These are phyloP conservation scores for Musca vetustissima DNA, from an alignment of 1,140 invertebrate species.

Conservation along the genomic window DNA sequence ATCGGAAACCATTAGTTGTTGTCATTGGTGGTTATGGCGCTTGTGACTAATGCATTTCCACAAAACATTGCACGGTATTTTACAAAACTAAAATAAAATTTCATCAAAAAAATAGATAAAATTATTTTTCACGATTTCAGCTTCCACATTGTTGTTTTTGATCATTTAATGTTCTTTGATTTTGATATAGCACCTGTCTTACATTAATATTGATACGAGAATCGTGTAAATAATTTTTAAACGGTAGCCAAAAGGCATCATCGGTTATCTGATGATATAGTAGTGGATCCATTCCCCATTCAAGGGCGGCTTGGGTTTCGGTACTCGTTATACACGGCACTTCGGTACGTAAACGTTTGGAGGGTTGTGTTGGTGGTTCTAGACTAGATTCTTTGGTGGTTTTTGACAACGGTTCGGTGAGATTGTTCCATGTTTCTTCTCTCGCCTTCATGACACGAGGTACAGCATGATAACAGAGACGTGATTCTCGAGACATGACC, in stretches of 20 bases:
- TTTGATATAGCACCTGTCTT: slow-evolving; percentile 62
- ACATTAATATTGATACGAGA: slow-evolving; percentile 78
- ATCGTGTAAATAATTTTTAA: slow-evolving; percentile 61
- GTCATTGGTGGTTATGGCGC: no score
- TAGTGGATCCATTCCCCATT: slow-evolving; percentile 27
- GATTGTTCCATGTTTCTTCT: slow-evolving; percentile 58
- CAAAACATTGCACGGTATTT: not conserved
- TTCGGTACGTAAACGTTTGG: slow-evolving; percentile 8
- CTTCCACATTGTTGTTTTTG: no score
- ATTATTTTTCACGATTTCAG: not conserved
- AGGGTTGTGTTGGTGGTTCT: not conserved
- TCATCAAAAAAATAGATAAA: no score
- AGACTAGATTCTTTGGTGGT: not conserved
- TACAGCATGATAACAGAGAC: slow-evolving; percentile 81
- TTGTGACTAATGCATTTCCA: not conserved
- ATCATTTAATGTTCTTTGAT: not conserved
- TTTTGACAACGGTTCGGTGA: not conserved
- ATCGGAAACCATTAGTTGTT: no score
- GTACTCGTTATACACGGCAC: not conserved
- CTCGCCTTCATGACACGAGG: slow-evolving; percentile 69
- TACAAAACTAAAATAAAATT: not conserved
- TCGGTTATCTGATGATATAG: slow-evolving; percentile 46
- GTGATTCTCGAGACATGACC: slow-evolving; percentile 77
- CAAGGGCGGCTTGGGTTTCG: not conserved
- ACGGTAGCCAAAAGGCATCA: slow-evolving; percentile 59